Base-by-base conservation (phyloP, 2,888 invertebrate species). In the Panzeria rudis region DNA sequence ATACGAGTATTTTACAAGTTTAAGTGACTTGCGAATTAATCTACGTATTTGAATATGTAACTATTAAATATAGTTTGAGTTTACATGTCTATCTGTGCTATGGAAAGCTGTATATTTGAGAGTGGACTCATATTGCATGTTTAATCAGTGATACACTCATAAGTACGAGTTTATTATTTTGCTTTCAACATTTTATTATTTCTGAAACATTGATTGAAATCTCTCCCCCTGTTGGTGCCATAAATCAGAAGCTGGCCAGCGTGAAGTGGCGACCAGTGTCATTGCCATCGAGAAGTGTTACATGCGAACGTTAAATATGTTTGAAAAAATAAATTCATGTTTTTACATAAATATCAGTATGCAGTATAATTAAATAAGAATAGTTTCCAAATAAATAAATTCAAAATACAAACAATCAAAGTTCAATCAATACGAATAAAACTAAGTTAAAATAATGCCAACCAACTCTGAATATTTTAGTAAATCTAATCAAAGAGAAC, bases 221-320 rank as follows among this genome's bases (percentile, higher is more conserved):
- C 62, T 64, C 20, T 29, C 29, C 52, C 52, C n/a, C 25, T 13
- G 15, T 11, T 11, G 41, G 9, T 52, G n/a, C 9, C 62, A 52
- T 5, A n/a, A 32, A 38, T 11, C 38, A 8, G 2, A 38, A 23
- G 44, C 56, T 66, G 35, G 50, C 4, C 41, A 64, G 32, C 32
- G 23, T 66, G n/a, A 41, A 66, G 54, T 56, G 44, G 13, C 17
- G 4, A 56, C 25, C 72, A 64, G 64, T 64, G 79, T 73, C 80
- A 80, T 80, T 73, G 73, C 73, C 73, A 73, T 66, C 52, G 59
- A 59, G 11, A 25, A 44, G 56, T 68, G 29, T 44, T 64, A 73
- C 59, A 61, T 73, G 23, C 50, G 44, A 44, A 41, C 13, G 23
- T 25, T 13, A 17, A 35, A 35, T n/a, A 56, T 20, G 38, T 38